These are phyloP conservation scores for Caenorhabditis imperialis DNA, from an alignment of 2,888 invertebrate species.

Conservation along the genomic window DNA sequence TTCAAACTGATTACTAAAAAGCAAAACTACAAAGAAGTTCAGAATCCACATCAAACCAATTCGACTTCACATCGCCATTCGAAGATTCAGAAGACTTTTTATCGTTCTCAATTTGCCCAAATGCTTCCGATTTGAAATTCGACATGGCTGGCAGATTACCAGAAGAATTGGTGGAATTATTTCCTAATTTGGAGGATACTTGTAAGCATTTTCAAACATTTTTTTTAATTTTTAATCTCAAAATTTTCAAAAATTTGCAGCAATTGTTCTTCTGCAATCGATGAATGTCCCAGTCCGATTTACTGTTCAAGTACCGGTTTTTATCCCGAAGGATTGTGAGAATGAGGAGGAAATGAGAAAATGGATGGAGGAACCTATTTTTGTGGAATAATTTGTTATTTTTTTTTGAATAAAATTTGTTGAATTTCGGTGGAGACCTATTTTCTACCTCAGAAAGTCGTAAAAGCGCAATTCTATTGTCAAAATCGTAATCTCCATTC, in stretches of 20 bases:
- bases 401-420: no score
- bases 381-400: conserved; percentile 9
- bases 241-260: conserved; percentile 20
- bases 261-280: conserved; percentile 30
- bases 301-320: conserved; percentile 37
- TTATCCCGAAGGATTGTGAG: conserved; percentile 16
- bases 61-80: conserved; percentile 25
- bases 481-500: no score
- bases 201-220: conserved; percentile 13
- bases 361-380: conserved; percentile 13
- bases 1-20: no score
- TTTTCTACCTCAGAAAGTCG: no score
- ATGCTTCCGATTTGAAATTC: conserved; percentile 12
- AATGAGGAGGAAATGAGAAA: conserved; percentile 29
- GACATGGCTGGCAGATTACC: conserved; percentile 35
- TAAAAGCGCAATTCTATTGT: no score
- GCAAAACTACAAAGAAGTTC: not conserved
- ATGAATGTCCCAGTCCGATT: conserved; percentile 9
- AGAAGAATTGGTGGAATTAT: conserved; percentile 15
- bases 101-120: conserved; percentile 25
- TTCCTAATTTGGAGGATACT: conserved; percentile 44
- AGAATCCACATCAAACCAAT: conserved; percentile 13
- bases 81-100: conserved; percentile 24
- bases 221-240: not conserved
- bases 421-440: no score